Evolutionary conservation across 1,140 invertebrate species (phyloP), one percentile per base, ranked within the genome.

Genomic region (Sycophaga agraensis): DNA sequence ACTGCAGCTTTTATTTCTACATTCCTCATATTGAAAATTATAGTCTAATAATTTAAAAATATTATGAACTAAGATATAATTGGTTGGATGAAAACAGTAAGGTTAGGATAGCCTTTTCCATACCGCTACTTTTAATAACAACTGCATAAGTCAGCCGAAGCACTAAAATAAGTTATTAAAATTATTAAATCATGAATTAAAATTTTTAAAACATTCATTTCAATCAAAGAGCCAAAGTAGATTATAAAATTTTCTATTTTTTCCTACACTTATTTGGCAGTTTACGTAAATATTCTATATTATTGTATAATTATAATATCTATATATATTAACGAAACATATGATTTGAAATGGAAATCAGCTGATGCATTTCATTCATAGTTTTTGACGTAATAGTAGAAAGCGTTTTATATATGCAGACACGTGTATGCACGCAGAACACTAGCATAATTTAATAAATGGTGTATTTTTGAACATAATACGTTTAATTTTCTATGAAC

Each of bases 1-100:
- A 90, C 77, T 70, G 78, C 83, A 0, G 85, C 84, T 77, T 89
- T 85, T 54, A 90, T 88, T 75, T 89, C 88, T 37, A 87, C 72
- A 57, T 86, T 85, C 8, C 75, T 68, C 73, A 75, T 79, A n/a
- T 51, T 28, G 31, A 48, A 48, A 46, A 19, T 17, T 8, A 4
- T 17, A 1, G 11, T 14, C 19, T 42, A n/a, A n/a, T n/a, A n/a
- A n/a, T n/a, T n/a, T n/a, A n/a, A n/a, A n/a, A n/a, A n/a, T n/a
- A n/a, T n/a, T n/a, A n/a, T n/a, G n/a, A n/a, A n/a, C n/a, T n/a
- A n/a, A n/a, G n/a, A n/a, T n/a, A n/a, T n/a, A n/a, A n/a, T n/a
- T n/a, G n/a, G n/a, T n/a, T n/a, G n/a, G n/a, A n/a, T n/a, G n/a
- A n/a, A n/a, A n/a, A n/a, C n/a, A 12, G n/a, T 24, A 54, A 35